Conservation (phyloP, 2,113 vertebrate genomes). For the Grus americana region DNA sequence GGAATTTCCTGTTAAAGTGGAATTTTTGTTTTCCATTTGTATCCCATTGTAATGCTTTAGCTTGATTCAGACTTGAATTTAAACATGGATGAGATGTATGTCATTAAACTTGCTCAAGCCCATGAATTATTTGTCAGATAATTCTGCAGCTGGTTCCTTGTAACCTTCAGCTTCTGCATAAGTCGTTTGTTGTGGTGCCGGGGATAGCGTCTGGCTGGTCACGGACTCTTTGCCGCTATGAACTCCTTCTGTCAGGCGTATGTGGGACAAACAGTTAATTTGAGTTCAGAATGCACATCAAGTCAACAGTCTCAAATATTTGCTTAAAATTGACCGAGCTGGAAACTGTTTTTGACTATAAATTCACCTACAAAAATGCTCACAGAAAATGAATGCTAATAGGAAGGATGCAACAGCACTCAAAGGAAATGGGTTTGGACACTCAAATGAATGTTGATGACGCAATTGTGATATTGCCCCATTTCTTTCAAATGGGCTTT, state of each 20-base stretch:
- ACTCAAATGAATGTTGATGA: neutral
- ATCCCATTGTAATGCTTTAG: neutral
- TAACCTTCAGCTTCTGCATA: neutral
- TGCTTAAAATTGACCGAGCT: neutral
- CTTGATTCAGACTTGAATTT: conserved; percentile 16
- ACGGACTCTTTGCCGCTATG: neutral
- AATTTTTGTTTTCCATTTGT: neutral
- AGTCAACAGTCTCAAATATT: neutral
- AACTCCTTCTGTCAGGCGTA: neutral
- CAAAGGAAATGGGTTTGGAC: neutral
- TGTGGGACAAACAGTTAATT: neutral
- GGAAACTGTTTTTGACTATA: neutral
- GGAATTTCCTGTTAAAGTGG: neutral
- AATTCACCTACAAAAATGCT: neutral
- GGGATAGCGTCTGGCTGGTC: neutral
- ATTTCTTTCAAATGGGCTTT: neutral
- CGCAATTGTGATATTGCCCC: neutral
- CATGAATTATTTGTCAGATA: conserved; percentile 32
- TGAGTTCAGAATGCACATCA: neutral
- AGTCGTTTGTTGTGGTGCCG: neutral
- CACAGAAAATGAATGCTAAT: neutral
- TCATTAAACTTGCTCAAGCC: conserved; percentile 1
- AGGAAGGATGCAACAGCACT: neutral
- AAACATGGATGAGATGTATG: neutral
- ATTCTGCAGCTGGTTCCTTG: conserved; percentile 1